Percentiles rank a stretch among this genome's conserved stretches.
phyloP scores from a whole-genome alignment of 2,888 invertebrate genomes.

The Philereme transversata region DNA sequence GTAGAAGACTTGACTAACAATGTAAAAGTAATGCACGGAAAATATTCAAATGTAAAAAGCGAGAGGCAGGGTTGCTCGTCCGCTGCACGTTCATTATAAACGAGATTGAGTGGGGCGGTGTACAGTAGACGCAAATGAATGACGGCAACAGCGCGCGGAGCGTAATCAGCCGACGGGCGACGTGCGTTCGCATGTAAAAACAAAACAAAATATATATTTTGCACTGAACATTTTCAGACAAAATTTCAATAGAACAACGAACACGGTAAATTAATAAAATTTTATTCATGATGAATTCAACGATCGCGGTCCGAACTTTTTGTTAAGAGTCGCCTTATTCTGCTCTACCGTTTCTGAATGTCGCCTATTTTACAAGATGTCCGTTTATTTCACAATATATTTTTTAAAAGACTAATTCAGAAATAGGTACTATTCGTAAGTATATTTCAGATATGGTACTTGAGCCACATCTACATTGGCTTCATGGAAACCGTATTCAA shows the following conservation, averaged over 20 bases:
- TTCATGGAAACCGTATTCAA: background rate
- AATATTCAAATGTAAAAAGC: conserved; percentile 74
- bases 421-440: no score
- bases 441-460: no score
- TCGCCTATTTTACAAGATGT: background rate
- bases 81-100: conserved; percentile 78
- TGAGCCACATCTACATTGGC: background rate
- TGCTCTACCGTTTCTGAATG: no score
- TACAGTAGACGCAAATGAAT: conserved; percentile 74
- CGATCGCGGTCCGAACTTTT: conserved; percentile 4
- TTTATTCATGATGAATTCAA: conserved; percentile 40
- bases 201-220: conserved; percentile 67
- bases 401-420: no score
- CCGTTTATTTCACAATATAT: no score
- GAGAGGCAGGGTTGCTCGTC: conserved; percentile 58
- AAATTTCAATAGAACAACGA: conserved; percentile 45
- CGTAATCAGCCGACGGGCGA: conserved; percentile 76
- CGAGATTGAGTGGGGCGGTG: conserved; percentile 78
- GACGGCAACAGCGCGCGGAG: conserved; percentile 67
- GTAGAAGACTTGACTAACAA: conserved; percentile 58
- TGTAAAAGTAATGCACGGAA: conserved; percentile 65
- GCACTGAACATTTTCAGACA: conserved; percentile 49
- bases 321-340: background rate
- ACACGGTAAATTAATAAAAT: conserved; percentile 42
- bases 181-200: conserved; percentile 69